Evolutionary conservation across 2,113 vertebrate species (phyloP).

Genomic region (Leptodactylus fuscus): DNA sequence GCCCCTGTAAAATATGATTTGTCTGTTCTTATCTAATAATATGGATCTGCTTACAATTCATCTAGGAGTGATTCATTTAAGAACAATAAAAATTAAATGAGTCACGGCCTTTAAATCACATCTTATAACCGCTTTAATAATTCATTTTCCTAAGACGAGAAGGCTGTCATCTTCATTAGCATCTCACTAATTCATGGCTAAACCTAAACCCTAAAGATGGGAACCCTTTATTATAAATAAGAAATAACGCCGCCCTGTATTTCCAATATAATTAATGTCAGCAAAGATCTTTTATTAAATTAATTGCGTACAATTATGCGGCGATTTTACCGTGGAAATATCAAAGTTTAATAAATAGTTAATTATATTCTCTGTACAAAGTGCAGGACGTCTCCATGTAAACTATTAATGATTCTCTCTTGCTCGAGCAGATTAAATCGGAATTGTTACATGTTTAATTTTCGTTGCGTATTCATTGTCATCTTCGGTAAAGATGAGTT

Average conservation of each 20-base stretch:
- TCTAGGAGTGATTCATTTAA: constrained; percentile 71
- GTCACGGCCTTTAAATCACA: constrained; percentile 74
- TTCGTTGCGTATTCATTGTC: not conserved
- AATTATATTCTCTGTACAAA: constrained; percentile 1
- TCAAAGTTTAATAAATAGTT: constrained; percentile 41
- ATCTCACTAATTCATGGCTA: constrained; percentile 64
- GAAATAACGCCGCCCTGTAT: constrained; percentile 23
- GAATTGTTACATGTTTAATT: constrained; percentile 28
- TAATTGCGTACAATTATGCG: not conserved
- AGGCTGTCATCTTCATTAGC: constrained; percentile 74
- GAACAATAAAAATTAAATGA: constrained; percentile 80
- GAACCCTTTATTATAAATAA: not conserved
- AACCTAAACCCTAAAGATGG: not conserved
- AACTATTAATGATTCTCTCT: constrained; percentile 29
- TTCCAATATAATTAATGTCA: constrained; percentile 8
- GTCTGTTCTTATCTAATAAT: constrained; percentile 70
- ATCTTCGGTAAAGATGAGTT: not conserved
- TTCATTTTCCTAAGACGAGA: constrained; percentile 72
- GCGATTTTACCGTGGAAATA: not conserved
- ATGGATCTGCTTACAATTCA: constrained; percentile 71
- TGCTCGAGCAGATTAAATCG: not conserved
- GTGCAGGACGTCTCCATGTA: not conserved
- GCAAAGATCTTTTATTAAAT: constrained; percentile 13
- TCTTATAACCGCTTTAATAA: constrained; percentile 74
- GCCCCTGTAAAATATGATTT: constrained; percentile 63